phyloP scores from a whole-genome alignment of 2,888 invertebrate species.

The Tribolium freemani region DNA sequence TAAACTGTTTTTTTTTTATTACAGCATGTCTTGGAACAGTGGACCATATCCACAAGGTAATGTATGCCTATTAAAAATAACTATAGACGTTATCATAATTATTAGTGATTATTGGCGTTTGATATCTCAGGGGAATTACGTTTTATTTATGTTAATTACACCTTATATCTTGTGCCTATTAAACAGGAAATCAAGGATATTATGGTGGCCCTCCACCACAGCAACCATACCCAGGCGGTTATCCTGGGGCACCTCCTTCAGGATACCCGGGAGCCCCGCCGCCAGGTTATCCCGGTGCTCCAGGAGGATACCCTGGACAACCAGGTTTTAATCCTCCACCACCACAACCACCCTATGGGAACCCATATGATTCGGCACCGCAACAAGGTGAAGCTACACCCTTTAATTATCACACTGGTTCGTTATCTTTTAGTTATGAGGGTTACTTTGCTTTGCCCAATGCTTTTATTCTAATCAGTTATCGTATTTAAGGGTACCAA shows the following conservation, averaged over 20 bases:
- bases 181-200: conserved; percentile 59
- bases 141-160: conserved; percentile 8
- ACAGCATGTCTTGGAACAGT: conserved; percentile 53
- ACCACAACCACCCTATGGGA: conserved; percentile 62
- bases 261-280: conserved; percentile 52
- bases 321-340: conserved; percentile 58
- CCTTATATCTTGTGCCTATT: conserved; percentile 5
- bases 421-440: conserved; percentile 55
- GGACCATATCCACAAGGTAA: conserved; percentile 54
- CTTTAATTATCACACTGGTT: conserved; percentile 61
- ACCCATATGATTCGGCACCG: conserved; percentile 53
- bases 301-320: conserved; percentile 58
- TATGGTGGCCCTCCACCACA: conserved; percentile 59
- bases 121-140: too few relatives aligned
- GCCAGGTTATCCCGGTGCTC: conserved; percentile 65
- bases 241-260: conserved; percentile 53
- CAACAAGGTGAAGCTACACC: conserved; percentile 65
- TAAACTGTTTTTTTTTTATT: conserved; percentile 15
- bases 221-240: conserved; percentile 53
- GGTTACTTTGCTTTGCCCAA: neutral
- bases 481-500: too few relatives aligned
- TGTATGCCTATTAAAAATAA: too few relatives aligned
- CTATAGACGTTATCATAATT: too few relatives aligned
- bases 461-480: neutral
- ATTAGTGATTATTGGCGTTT: neutral